Base-by-base conservation (phyloP, 2,113 vertebrate genomes). In the Mormoops blainvillei region DNA sequence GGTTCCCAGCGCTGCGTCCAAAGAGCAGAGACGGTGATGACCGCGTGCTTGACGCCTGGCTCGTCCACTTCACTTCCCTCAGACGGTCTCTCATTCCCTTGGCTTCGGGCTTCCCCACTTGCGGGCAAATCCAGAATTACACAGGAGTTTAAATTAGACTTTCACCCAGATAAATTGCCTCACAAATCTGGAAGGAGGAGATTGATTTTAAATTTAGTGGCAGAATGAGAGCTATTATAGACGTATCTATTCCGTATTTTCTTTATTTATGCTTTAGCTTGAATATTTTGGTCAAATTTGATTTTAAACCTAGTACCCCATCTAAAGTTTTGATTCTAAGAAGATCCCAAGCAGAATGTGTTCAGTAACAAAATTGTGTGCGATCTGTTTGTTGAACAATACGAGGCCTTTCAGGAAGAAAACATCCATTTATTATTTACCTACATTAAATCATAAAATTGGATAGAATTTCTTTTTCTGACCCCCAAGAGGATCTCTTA, bases 71-170 rank as follows among this genome's bases (percentile, higher is more conserved):
- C 76, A n/a, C 11, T 12, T 54, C 38, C 87, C 71, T 76, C 87
- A 24, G 5, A 63, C 38, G 83, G 19, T 87, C 89, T 89, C 81
- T 77, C 33, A 3, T 56, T 93, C 89, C 74, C 68, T 41, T 24
- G 94, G 82, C 96, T 93, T 94, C 93, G 95, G 96, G 86, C 56
- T 67, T 77, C 91, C 50, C 50, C 41, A 38, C 89, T 96, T 83
- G 73, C 41, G 61, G 82, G 91, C 56, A 95, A 95, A 94, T 24
- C 41, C 90, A 65, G 43, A 94, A 81, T 97, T 87, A 56, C 16
- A 31, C 41, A 26, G 4, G 15, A 54, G 28, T 92, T 95, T 96
- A 87, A 95, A n/a, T 93, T 65, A 91, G 68, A 65, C 86, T 91
- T 97, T 92, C n/a, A 54, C 91, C 63, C 76, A 65, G 50, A 70